Evolutionary conservation across 2,797 vertebrate species (phyloP).

Genomic region (Sebastiscus tertius): DNA sequence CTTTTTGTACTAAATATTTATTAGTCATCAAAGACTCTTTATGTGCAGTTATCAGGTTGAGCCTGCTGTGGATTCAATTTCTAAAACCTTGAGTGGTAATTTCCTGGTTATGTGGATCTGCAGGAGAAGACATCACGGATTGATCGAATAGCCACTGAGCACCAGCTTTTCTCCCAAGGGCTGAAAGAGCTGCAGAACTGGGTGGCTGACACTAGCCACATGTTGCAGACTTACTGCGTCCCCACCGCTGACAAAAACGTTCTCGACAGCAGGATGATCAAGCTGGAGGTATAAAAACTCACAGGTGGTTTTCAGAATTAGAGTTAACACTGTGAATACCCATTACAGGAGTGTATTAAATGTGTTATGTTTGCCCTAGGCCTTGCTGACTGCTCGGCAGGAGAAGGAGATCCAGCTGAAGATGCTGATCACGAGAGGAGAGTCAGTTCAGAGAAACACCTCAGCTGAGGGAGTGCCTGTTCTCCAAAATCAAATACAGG

Average conservation of each 20-base stretch:
- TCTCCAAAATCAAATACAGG: slow-evolving; percentile 90
- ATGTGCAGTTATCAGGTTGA: neutral
- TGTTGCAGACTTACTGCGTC: slow-evolving; percentile 91
- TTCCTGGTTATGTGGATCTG: slow-evolving; percentile 11
- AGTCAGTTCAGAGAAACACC: slow-evolving; percentile 94
- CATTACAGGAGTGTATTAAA: neutral
- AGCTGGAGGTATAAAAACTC: slow-evolving; percentile 89
- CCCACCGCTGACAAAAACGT: slow-evolving; percentile 94
- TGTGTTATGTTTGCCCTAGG: slow-evolving; percentile 55
- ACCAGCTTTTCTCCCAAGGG: slow-evolving; percentile 91
- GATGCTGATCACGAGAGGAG: slow-evolving; percentile 92
- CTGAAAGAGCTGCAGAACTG: slow-evolving; percentile 94
- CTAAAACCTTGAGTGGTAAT: neutral
- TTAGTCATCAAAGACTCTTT: neutral
- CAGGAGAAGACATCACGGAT: slow-evolving; percentile 95
- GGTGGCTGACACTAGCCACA: slow-evolving; percentile 90
- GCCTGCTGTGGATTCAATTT: neutral
- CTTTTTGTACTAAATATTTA: neutral
- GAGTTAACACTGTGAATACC: neutral
- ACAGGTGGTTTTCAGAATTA: neutral
- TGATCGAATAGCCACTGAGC: slow-evolving; percentile 91
- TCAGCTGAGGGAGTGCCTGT: slow-evolving; percentile 89
- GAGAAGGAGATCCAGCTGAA: slow-evolving; percentile 98
- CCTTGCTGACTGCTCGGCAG: slow-evolving; percentile 90
- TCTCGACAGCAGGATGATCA: slow-evolving; percentile 93